A percentile compares a stretch with the other conserved stretches of the same genome.
Conservation (phyloP, 2,113 vertebrate genomes). For the Cavia porcellus region DNA sequence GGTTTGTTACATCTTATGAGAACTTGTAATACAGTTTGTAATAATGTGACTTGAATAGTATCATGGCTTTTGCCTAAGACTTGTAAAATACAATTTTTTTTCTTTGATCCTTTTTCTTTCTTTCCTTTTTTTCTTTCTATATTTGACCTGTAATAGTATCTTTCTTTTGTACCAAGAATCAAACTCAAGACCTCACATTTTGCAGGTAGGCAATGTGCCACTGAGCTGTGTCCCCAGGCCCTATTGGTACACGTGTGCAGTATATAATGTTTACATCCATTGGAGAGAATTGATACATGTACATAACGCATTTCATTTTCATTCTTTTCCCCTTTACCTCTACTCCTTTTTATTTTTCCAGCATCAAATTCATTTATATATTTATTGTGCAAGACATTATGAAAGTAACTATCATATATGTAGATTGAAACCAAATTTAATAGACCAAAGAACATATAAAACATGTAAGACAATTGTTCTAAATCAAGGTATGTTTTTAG, state of each 20-base stretch:
- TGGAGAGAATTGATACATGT: not conserved
- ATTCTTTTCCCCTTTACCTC: not conserved
- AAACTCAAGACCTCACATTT: too few species aligned
- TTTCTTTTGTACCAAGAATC: too few species aligned
- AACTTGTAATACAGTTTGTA: slow-evolving; percentile 40
- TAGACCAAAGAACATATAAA: not conserved
- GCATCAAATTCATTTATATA: not conserved
- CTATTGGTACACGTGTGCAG: not conserved
- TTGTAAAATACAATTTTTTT: slow-evolving; percentile 14
- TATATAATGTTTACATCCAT: not conserved
- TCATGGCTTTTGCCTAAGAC: not conserved
- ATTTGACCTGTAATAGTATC: not conserved
- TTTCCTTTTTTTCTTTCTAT: not conserved
- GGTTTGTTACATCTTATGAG: not conserved
- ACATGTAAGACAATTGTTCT: not conserved
- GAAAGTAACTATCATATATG: not conserved
- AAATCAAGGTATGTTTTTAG: not conserved
- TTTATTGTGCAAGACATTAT: not conserved
- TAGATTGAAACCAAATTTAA: not conserved
- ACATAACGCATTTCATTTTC: not conserved
- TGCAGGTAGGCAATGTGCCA: not conserved
- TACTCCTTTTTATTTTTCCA: not conserved
- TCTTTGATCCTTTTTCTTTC: not conserved
- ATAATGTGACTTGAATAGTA: slow-evolving; percentile 45
- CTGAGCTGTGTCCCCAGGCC: not conserved